Base-by-base conservation (phyloP, 2,797 vertebrate species). In the Protonibea diacanthus region DNA sequence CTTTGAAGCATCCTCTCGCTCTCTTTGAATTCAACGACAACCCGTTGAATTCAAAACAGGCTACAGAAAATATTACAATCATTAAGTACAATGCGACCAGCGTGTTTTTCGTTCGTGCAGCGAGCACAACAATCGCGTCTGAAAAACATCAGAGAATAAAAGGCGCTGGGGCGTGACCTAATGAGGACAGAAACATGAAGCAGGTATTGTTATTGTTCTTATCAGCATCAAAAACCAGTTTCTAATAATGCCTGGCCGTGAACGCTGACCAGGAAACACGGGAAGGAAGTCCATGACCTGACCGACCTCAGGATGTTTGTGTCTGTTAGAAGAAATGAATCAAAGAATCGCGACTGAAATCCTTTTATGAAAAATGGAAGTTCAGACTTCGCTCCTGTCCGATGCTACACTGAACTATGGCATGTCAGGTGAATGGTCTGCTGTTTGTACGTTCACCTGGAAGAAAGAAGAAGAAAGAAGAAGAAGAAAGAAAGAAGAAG, bases 121-220 rank as follows among this genome's bases (percentile, higher is more conserved):
- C 48, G 63, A 10, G 71, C 56, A 67, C 74, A 90, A 71, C 86
- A 88, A 71, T 65, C 58, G 52, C 61, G 61, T 80, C 20, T 66
- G 69, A 88, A 88, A 89, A 89, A 88, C 55, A 92, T 82, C 81
- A 61, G 88, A 82, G 18, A 66, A 84, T 67, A 17, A 72, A 74
- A 53, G 59, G 64, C 71, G 78, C 47, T 29, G 49, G 66, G 81
- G 67, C 12, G 3, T 88, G 90, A 88, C 90, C 88, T 88, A 91
- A 91, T 84, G 85, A 88, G 86, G 82, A 86, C 71, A 77, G 65
- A 82, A 76, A 74, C 79, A 82, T 49, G 49, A 38, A 59, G 20
- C 42, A 55, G 27, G 64, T 49, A n/a, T n/a, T n/a, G 47, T 76
- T 57, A 51, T 65, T 65, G 3, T 60, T 55, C 20, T 62, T 60